Evolutionary conservation across 1,140 invertebrate genomes (phyloP), one percentile per base, ranked within the genome.

Genomic region (Atta texana): DNA sequence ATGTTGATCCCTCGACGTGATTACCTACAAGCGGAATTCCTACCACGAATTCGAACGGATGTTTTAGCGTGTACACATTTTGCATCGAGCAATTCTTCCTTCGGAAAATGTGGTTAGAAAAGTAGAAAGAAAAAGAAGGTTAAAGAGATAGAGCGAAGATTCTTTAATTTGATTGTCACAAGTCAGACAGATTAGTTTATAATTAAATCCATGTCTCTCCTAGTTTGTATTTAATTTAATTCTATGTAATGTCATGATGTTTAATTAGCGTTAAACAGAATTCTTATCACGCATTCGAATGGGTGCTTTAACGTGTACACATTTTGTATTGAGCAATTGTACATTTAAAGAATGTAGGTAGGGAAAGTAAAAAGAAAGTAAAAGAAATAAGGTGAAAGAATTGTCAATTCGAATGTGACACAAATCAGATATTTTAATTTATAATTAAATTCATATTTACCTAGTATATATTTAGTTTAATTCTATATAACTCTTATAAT

Each of bases 1-100:
- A 72, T 16, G 68, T 61, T 44, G 24, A 24, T 7, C 6, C 18
- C 34, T 69, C 64, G 12, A 57, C 31, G 18, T 16, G 3, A 39
- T 61, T 59, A 63, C 44, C 61, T 12, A 2, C 4, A 7, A 66
- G 44, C n/a, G n/a, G 44, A 21, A 66, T 78, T 66, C n/a, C 39
- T 71, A 24, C 31, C 16, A 69, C 31, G n/a, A 80, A 80, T 69
- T 80, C 49, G 49, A 39, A 24, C 14, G 2, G n/a, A 57, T 69
- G 8, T 18, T 21, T 34, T 4, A 14, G 4, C 16, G 8, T 14
- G 4, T 16, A 10, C 6, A 39, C 34, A 28, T 16, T 39, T 69
- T 6, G 24, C 1, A 21, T 31, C 12, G n/a, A 75, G 12, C 10
- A 31, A 31, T 49, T n/a, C 16, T 14, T 34, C 59, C n/a, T 10